Conservation (phyloP, 1,140 invertebrate species). For the Drepana arcuata region DNA sequence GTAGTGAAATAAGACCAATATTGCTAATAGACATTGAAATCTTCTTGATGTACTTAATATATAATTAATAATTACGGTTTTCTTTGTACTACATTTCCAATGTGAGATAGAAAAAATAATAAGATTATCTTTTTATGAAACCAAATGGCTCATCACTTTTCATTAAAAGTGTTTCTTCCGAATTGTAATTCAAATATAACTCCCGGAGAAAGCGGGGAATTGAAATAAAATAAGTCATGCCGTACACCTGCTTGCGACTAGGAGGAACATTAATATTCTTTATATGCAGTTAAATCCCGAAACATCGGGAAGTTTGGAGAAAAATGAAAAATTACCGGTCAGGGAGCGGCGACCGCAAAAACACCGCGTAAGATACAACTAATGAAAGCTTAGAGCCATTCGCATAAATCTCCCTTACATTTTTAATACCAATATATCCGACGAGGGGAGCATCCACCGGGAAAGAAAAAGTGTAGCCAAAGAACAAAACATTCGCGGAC, state of each 20-base stretch:
- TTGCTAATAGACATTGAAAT: no score
- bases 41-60: no score
- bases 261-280: slow-evolving; percentile 62
- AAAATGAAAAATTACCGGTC: slow-evolving; percentile 71
- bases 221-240: slow-evolving; percentile 57
- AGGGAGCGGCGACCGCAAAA: slow-evolving; percentile 64
- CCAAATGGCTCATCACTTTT: slow-evolving; percentile 32
- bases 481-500: slow-evolving; percentile 58
- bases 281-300: slow-evolving; percentile 66
- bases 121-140: no score
- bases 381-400: slow-evolving; percentile 72
- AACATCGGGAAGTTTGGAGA: slow-evolving; percentile 56
- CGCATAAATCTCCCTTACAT: slow-evolving; percentile 71
- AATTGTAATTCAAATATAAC: slow-evolving; percentile 39
- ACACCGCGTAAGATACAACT: slow-evolving; percentile 65
- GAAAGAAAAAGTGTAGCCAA: slow-evolving; percentile 48
- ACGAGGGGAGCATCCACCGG: slow-evolving; percentile 47
- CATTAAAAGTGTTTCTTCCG: slow-evolving; percentile 42
- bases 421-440: slow-evolving; percentile 71
- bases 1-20: no score
- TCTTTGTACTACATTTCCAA: no score
- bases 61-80: no score
- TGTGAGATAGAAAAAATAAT: no score
- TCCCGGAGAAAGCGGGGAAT: slow-evolving; percentile 38
- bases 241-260: slow-evolving; percentile 49